Evolutionary conservation across 1,140 invertebrate species (phyloP), one percentile per base, ranked within the genome.

Genomic region (Eupeodes corollae): DNA sequence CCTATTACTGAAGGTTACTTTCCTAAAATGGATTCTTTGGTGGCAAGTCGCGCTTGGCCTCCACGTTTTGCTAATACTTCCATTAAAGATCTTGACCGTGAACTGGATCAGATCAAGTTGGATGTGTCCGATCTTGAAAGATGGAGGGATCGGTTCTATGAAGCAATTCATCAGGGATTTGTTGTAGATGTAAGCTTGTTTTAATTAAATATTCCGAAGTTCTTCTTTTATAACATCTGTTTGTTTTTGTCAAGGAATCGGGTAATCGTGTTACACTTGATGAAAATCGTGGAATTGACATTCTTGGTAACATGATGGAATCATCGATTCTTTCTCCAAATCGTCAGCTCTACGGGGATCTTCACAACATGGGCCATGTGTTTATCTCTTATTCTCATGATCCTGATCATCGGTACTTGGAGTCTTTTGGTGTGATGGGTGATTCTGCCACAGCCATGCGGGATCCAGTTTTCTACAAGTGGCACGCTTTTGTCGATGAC

Each of bases 401-500:
- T 67, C 84, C 84, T 1, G 80, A 84, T 58, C 72, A 78, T 59
- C 74, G 79, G 54, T 79, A 82, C 62, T 69, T 83, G 69, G 79
- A 83, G 69, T 73, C 72, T 3, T 80, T 80, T 49, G 71, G 76
- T 14, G 73, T 83, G 0, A 84, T 84, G 75, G 81, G 78, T n/a
- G 82, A 84, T 56, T 71, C 78, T 0, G 75, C 80, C 0, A 86
- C 82, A 11, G 79, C 82, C 5, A 83, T 86, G 84, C 74, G 88
- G 12, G 88, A 91, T 68, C 88, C 88, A 0, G 69, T 86, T 9
- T 91, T 91, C 70, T 91, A 89, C 66, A 78, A 83, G 59, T 89
- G 82, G 82, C 88, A 91, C 55, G 79, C 82, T 5, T 83, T 80
- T 54, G 73, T 91, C 16, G 85, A 91, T 56, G 78, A 87, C 44